phyloP scores from a whole-genome alignment of 2,888 invertebrate genomes.

The Petrolisthes cinctipes region DNA sequence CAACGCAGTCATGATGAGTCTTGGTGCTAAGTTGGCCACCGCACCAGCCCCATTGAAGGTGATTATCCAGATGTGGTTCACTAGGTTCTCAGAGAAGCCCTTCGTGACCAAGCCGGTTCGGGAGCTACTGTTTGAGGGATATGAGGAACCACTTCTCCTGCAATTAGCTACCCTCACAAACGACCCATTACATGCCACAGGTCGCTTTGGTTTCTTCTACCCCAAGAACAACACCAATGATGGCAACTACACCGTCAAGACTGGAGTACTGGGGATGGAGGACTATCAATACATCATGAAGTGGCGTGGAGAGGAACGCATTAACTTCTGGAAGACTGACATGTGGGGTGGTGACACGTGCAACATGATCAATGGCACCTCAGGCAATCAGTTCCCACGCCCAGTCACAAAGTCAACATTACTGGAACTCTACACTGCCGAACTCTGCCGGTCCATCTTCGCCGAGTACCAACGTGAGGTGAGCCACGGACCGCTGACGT shows the following conservation, averaged over 20 bases:
- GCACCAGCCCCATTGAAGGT: conserved; percentile 15
- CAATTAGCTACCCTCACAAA: conserved; percentile 41
- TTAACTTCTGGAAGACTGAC: conserved; percentile 75
- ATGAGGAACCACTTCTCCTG: conserved; percentile 79
- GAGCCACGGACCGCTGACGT: conserved; percentile 67
- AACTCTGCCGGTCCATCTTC: conserved; percentile 77
- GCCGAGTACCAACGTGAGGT: conserved; percentile 66
- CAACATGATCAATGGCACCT: conserved; percentile 84
- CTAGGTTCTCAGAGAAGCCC: conserved; percentile 65
- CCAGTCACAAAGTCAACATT: conserved; percentile 78
- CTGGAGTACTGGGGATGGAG: conserved; percentile 50
- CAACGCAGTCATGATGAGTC: conserved; percentile 70
- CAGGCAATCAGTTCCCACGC: conserved; percentile 89
- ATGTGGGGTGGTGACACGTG: conserved; percentile 71
- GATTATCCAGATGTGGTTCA: conserved; percentile 43
- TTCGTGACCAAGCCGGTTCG: conserved; percentile 76
- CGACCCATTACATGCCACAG: conserved; percentile 51
- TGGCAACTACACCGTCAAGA: conserved; percentile 49
- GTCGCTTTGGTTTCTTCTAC: conserved; percentile 58
- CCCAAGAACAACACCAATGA: conserved; percentile 56
- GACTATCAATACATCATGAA: conserved; percentile 52
- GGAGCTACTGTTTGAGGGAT: conserved; percentile 85
- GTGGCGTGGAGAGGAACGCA: conserved; percentile 61
- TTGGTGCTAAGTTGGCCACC: conserved; percentile 39
- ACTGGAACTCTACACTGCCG: conserved; percentile 76